phyloP scores from a whole-genome alignment of 2,888 invertebrate genomes.

The Lordiphosa fenestrarum region DNA sequence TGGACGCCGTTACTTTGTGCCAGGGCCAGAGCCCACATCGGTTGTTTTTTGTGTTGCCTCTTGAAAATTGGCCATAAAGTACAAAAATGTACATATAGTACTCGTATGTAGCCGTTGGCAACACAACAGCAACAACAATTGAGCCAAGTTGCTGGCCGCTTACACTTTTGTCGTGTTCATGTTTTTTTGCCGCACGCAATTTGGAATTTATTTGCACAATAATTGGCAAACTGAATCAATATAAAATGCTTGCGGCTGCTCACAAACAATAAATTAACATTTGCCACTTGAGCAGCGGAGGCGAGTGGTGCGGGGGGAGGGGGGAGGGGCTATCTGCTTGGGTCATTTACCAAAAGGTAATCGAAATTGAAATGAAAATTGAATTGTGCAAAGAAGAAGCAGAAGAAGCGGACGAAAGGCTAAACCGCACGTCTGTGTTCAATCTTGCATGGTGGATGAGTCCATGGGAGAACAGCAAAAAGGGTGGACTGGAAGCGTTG shows the following conservation, averaged over 20 bases:
- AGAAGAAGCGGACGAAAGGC: too few relatives aligned
- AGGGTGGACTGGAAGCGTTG: too few relatives aligned
- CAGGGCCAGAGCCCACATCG: too few relatives aligned
- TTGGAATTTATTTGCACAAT: conserved; percentile 73
- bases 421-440: too few relatives aligned
- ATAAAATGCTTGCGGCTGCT: conserved; percentile 60
- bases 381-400: conserved; percentile 3
- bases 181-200: conserved; percentile 59
- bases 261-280: conserved; percentile 68
- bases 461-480: too few relatives aligned
- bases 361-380: conserved; percentile 15
- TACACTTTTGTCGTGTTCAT: conserved; percentile 22
- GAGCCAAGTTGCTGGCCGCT: conserved; percentile 39
- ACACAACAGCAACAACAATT: conserved; percentile 23
- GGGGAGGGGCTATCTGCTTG: too few relatives aligned
- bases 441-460: not conserved
- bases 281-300: conserved; percentile 49
- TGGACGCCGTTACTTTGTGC: conserved; percentile 51
- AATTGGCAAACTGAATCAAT: conserved; percentile 74
- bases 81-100: conserved; percentile 57
- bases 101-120: conserved; percentile 46
- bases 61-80: conserved; percentile 68
- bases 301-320: too few relatives aligned
- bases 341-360: conserved; percentile 2
- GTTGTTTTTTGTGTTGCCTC: conserved; percentile 37